Evolutionary conservation across 1,140 invertebrate species (phyloP).

Genomic region (Cydia splendana): DNA sequence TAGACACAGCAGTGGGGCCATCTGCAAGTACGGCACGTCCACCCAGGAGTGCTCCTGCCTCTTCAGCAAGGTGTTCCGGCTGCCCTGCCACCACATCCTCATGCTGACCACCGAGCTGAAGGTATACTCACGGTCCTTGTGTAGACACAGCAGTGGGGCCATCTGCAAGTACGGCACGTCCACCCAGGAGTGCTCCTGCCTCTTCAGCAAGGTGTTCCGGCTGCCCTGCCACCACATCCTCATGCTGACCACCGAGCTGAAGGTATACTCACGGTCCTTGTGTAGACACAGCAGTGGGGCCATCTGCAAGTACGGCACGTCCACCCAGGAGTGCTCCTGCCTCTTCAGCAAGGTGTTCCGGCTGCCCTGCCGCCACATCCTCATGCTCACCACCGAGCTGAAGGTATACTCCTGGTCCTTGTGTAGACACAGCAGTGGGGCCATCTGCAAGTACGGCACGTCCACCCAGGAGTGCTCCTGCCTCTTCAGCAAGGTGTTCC

Average conservation of each 20-base stretch:
- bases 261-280: background rate
- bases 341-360: conserved; percentile 77
- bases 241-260: conserved; percentile 72
- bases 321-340: conserved; percentile 76
- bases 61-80: conserved; percentile 75
- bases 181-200: conserved; percentile 75
- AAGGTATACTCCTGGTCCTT: background rate
- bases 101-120: conserved; percentile 72
- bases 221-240: conserved; percentile 75
- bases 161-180: conserved; percentile 75
- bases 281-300: conserved; percentile 59
- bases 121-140: background rate
- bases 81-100: conserved; percentile 75
- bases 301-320: conserved; percentile 73
- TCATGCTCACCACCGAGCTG: conserved; percentile 74
- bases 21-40: conserved; percentile 73
- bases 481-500: conserved; percentile 76
- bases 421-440: conserved; percentile 57
- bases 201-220: conserved; percentile 76
- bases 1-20: conserved; percentile 63
- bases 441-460: conserved; percentile 74
- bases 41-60: conserved; percentile 77
- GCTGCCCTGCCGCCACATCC: conserved; percentile 73
- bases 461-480: conserved; percentile 77
- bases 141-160: conserved; percentile 59